phyloP scores from a whole-genome alignment of 2,888 invertebrate genomes.

The Pomacea canaliculata region DNA sequence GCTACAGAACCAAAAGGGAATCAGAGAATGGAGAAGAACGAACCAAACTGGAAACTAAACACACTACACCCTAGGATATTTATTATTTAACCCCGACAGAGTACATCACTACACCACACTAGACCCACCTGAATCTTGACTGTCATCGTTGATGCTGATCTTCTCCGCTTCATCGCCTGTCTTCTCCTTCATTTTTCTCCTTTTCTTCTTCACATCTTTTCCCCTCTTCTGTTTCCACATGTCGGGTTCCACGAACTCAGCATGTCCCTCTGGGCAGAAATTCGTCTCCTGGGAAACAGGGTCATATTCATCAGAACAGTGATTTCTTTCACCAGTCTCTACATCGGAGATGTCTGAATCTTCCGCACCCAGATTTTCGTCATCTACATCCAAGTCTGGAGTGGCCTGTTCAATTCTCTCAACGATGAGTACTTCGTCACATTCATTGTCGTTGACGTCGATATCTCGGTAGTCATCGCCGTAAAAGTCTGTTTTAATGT shows the following conservation, averaged over 20 bases:
- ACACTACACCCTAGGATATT: too few species aligned
- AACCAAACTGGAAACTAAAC: too few species aligned
- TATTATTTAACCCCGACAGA: too few species aligned
- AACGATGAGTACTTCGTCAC: constrained; percentile 31
- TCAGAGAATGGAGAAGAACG: too few species aligned
- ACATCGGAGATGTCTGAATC: too few species aligned
- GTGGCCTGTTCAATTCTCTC: constrained; percentile 22
- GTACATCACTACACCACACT: too few species aligned
- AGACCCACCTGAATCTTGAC: constrained; percentile 34
- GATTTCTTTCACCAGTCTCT: too few species aligned
- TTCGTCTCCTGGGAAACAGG: too few species aligned
- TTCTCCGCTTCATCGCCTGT: constrained; percentile 14
- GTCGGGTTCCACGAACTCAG: too few species aligned
- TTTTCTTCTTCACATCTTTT: constrained; percentile 3
- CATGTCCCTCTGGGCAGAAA: too few species aligned
- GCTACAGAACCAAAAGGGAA: too few species aligned
- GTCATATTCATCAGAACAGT: too few species aligned
- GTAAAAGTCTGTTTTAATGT: constrained; percentile 29
- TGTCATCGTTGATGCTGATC: constrained; percentile 26
- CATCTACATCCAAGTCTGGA: background rate
- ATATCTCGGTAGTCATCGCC: constrained; percentile 32
- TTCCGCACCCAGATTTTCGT: background rate
- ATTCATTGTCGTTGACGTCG: constrained; percentile 26
- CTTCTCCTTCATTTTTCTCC: background rate
- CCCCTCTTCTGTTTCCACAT: constrained; percentile 4